Evolutionary conservation across 2,888 invertebrate species (phyloP), one percentile per base, ranked within the genome.

Genomic region (Rosalia funebris): DNA sequence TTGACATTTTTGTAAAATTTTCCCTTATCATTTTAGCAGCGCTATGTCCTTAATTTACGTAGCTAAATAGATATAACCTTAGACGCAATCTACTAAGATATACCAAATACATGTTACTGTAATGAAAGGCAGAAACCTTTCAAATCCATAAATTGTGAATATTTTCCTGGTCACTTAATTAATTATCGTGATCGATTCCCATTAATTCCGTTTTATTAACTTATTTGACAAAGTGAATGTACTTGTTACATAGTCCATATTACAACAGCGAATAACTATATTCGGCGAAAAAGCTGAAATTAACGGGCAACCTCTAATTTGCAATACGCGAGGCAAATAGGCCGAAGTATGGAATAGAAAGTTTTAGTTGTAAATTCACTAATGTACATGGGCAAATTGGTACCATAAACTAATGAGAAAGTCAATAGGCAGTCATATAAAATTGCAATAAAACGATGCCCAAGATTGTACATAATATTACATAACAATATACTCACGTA

Each of bases 401-500:
- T 34, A 19, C 17, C n/a, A 20, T 44, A 12, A 17, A 12, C 11
- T 48, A 48, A 48, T 36, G 36, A 34, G 47, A 48, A 44, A 44
- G 44, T 20, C 20, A 34, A 34, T 34, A 25, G 11, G 34, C 11
- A 2, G 15, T 9, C 31, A 32, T 46, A 34, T 25, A 32, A 46
- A 46, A 31, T 11, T 15, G 32, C 12, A 34, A 10, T 16, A 11
- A 10, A 50, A 16, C 19, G 14, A 50, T 25, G 20, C 4, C 9
- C 10, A 39, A 17, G 20, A 19, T 36, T 12, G 20, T 15, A 11
- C 17, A 16, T 20, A 12, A 11, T 11, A 5, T 50, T 50, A 39
- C 20, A 39, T 39, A 50, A 50, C n/a, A n/a, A n/a, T n/a, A 3
- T 2, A 11, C n/a, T 50, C 37, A 15, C 25, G 50, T 39, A 50